Percentiles rank a stretch among this genome's conserved stretches.
These are phyloP conservation scores for Willisornis vidua DNA, from an alignment of 2,113 vertebrate genomes.

Conservation along the genomic window DNA sequence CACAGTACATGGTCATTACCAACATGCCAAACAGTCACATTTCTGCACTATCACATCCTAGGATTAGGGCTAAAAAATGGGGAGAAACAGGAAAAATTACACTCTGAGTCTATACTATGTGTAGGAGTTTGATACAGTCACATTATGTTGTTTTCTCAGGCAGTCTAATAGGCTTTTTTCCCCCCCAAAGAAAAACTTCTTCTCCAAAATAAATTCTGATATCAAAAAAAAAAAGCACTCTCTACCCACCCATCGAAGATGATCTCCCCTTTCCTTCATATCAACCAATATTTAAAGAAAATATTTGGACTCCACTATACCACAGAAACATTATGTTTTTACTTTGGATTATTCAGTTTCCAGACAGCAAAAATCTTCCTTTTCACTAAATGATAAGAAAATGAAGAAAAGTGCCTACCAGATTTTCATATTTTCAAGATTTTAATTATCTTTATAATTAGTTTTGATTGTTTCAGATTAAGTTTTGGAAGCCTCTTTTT, in stretches of 20 bases:
- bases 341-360: background rate
- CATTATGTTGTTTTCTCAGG: background rate
- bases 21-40: background rate
- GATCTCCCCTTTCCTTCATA: background rate
- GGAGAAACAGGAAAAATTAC: background rate
- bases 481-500: background rate
- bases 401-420: background rate
- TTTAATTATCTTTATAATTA: background rate
- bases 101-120: background rate
- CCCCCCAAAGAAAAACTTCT: background rate
- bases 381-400: rapidly evolving
- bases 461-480: background rate
- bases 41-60: background rate
- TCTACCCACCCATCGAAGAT: background rate
- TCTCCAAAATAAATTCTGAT: background rate
- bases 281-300: background rate
- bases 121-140: background rate
- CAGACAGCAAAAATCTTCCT: background rate
- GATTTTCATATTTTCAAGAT: background rate
- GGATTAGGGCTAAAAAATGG: background rate
- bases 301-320: background rate
- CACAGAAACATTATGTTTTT: background rate
- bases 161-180: background rate
- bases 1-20: background rate
- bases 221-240: background rate